phyloP scores from a whole-genome alignment of 2,113 vertebrate species.

The Datnioides undecimradiatus region DNA sequence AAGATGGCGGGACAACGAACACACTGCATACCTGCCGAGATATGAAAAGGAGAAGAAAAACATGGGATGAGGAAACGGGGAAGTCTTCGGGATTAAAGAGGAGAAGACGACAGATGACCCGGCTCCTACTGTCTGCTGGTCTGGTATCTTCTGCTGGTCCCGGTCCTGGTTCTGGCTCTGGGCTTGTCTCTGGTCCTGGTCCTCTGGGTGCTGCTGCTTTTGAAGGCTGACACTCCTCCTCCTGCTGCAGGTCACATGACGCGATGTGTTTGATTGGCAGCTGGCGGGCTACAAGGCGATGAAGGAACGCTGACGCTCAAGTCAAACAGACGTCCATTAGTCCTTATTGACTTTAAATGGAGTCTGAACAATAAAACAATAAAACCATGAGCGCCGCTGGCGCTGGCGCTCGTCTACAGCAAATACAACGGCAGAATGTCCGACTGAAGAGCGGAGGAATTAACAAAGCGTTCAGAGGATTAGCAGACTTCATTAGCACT shows the following conservation, averaged over 20 bases:
- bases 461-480: conserved; percentile 63
- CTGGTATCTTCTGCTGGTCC: conserved; percentile 47
- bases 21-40: conserved; percentile 76
- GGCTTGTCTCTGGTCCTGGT: conserved; percentile 52
- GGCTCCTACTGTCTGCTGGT: conserved; percentile 49
- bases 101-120: not conserved
- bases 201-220: conserved; percentile 57
- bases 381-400: conserved; percentile 72
- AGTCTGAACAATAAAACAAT: conserved; percentile 72
- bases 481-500: conserved; percentile 74
- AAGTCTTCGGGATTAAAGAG: no score
- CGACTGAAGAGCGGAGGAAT: conserved; percentile 33
- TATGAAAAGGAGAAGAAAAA: not conserved
- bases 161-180: conserved; percentile 37
- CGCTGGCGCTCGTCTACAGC: conserved; percentile 45
- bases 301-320: conserved; percentile 52
- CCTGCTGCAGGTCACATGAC: conserved; percentile 45
- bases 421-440: conserved; percentile 68
- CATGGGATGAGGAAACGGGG: not conserved
- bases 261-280: conserved; percentile 36
- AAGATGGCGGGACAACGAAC: conserved; percentile 83
- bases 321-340: conserved; percentile 73
- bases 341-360: conserved; percentile 74
- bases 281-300: conserved; percentile 39
- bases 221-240: conserved; percentile 67